These are phyloP conservation scores for Bombus fervidus DNA, from an alignment of 1,140 invertebrate species.

Conservation along the genomic window DNA sequence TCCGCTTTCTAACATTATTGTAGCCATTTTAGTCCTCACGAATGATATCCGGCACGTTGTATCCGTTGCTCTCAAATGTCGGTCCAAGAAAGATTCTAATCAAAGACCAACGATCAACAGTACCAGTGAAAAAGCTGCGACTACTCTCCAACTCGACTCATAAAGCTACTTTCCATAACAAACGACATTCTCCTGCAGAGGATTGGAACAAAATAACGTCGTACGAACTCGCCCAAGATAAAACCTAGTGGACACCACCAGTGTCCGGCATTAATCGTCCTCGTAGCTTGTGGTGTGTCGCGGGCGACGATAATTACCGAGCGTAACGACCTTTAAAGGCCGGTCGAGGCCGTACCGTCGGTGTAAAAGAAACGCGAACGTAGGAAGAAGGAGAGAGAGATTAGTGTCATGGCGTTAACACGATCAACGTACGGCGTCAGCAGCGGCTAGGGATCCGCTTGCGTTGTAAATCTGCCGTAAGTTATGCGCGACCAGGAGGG, in stretches of 20 bases:
- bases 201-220: not conserved
- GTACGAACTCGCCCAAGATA: not conserved
- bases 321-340: slow-evolving; percentile 63
- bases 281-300: not conserved
- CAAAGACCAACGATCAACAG: no score
- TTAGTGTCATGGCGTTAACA: slow-evolving; percentile 63
- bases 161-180: not conserved
- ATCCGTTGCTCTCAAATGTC: no score
- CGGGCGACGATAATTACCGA: slow-evolving; percentile 44
- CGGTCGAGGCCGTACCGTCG: slow-evolving; percentile 4
- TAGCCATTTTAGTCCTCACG: no score
- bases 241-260: not conserved
- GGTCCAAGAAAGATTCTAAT: no score
- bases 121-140: not conserved
- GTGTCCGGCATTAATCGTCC: not conserved
- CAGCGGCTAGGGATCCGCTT: slow-evolving; percentile 11
- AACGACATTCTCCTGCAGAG: not conserved
- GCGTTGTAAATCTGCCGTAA: slow-evolving; percentile 70
- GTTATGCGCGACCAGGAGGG: slow-evolving; percentile 68
- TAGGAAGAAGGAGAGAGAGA: slow-evolving; percentile 42
- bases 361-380: slow-evolving; percentile 30
- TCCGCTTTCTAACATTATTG: no score
- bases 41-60: no score
- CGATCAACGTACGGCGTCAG: slow-evolving; percentile 61
- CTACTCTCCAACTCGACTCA: not conserved